phyloP scores from a whole-genome alignment of 2,113 vertebrate species.

The Meles meles region DNA sequence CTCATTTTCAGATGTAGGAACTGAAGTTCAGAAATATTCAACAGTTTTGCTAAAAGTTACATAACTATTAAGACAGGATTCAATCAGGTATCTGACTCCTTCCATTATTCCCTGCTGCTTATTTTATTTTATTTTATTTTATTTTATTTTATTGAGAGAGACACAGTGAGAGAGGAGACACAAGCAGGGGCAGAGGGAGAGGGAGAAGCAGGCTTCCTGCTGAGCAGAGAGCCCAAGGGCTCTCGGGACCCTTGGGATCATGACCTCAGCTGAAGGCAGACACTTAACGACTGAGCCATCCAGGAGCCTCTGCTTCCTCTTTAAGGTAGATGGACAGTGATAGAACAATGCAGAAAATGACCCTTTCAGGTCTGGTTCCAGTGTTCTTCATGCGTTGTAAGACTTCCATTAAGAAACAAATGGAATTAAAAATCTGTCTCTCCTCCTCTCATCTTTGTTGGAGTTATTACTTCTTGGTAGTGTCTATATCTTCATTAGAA shows the following conservation, averaged over 20 bases:
- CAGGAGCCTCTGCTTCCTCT: neutral
- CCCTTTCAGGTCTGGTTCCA: neutral
- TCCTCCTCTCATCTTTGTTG: neutral
- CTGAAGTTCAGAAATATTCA: neutral
- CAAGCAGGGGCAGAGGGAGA: too few species aligned
- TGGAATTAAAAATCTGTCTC: neutral
- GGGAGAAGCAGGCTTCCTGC: too few species aligned
- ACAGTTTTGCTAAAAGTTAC: neutral
- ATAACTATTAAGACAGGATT: neutral
- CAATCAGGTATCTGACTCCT: neutral
- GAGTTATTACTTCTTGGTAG: neutral
- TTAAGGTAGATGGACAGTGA: slow-evolving; percentile 63
- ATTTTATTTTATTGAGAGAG: too few species aligned
- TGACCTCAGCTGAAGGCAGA: too few species aligned
- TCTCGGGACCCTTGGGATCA: too few species aligned
- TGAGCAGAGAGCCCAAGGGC: too few species aligned
- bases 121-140: too few species aligned
- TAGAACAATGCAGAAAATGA: slow-evolving; percentile 65
- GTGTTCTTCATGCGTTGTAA: neutral
- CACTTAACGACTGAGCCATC: too few species aligned
- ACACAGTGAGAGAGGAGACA: too few species aligned
- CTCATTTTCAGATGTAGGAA: slow-evolving; percentile 1
- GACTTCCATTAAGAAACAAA: neutral
- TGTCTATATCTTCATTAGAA: neutral
- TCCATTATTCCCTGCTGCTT: neutral